Evolutionary conservation across 2,797 vertebrate genomes (phyloP).

Genomic region (Epinephelus coioides): DNA sequence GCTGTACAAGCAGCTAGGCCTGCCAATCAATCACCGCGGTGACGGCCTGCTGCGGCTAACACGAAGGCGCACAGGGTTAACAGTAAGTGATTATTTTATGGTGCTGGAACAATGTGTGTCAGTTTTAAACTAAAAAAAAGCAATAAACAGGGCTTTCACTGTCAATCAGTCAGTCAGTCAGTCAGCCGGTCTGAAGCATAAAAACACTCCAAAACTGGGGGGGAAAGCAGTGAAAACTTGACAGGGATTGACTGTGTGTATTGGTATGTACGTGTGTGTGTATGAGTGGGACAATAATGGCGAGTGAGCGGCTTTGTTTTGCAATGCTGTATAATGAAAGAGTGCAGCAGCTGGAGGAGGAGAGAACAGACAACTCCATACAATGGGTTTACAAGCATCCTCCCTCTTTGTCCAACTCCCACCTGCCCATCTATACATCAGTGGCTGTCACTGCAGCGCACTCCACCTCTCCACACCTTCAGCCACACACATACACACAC

Average conservation of each 20-base stretch:
- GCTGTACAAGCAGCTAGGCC: constrained; percentile 39
- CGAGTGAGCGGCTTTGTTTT: constrained; percentile 54
- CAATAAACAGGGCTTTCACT: constrained; percentile 24
- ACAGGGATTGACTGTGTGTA: constrained; percentile 29
- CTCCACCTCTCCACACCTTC: constrained; percentile 46
- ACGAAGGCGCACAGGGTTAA: constrained; percentile 17
- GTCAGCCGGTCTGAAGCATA: constrained; percentile 5
- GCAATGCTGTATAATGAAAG: constrained; percentile 63
- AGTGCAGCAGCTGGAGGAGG: constrained; percentile 71
- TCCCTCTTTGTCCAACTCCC: constrained; percentile 49
- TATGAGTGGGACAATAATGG: constrained; percentile 21
- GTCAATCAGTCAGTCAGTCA: constrained; percentile 43
- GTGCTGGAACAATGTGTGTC: constrained; percentile 39
- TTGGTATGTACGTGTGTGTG: not conserved
- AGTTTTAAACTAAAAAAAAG: constrained; percentile 21
- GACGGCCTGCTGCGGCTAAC: constrained; percentile 40
- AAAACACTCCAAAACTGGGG: constrained; percentile 13
- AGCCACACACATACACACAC: not conserved
- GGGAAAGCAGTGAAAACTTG: constrained; percentile 33
- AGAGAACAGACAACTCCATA: constrained; percentile 52
- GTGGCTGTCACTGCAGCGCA: constrained; percentile 38
- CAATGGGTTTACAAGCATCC: constrained; percentile 48
- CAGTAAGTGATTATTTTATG: constrained; percentile 37
- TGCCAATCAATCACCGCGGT: constrained; percentile 58
- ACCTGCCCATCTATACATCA: constrained; percentile 63